A percentile compares a stretch with the other conserved stretches of the same genome.
Conservation (phyloP, 1,140 invertebrate genomes). For the Bombus pyrosoma region DNA sequence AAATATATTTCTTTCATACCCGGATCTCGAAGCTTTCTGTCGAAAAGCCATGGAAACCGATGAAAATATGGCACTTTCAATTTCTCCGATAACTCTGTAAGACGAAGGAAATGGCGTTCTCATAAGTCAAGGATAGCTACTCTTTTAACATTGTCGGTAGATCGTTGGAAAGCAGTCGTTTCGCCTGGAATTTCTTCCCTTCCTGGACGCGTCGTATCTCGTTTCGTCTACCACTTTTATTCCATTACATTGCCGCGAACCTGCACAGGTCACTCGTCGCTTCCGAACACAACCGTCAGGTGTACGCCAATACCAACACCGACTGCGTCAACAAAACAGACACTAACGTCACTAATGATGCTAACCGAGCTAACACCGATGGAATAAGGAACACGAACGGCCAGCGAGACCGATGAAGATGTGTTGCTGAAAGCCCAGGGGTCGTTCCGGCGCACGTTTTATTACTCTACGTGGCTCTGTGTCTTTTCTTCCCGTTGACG, state of each 20-base stretch:
- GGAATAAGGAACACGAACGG: slow-evolving; percentile 20
- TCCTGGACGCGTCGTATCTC: slow-evolving; percentile 10
- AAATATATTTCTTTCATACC: background rate
- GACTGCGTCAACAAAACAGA: slow-evolving; percentile 34
- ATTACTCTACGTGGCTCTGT: slow-evolving; percentile 44
- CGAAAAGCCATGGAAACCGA: background rate
- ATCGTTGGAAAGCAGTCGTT: slow-evolving; percentile 51
- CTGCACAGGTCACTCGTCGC: slow-evolving; percentile 27
- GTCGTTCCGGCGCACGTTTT: slow-evolving; percentile 30
- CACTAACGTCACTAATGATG: slow-evolving; percentile 47
- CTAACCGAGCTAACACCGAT: slow-evolving; percentile 47
- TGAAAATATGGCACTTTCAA: background rate
- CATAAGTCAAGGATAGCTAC: slow-evolving; percentile 53
- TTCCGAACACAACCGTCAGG: slow-evolving; percentile 45
- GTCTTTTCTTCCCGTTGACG: background rate
- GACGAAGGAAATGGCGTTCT: slow-evolving; percentile 33
- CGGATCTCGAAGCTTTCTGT: background rate
- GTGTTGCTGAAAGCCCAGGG: slow-evolving; percentile 9
- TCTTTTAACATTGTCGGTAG: slow-evolving; percentile 48
- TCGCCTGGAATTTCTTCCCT: slow-evolving; percentile 44
- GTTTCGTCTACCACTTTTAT: slow-evolving; percentile 43
- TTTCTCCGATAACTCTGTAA: background rate
- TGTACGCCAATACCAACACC: slow-evolving; percentile 7
- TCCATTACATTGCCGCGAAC: slow-evolving; percentile 31
- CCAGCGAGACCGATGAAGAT: slow-evolving; percentile 3